Conservation (phyloP, 2,113 vertebrate species). For the Pomatostomus ruficeps region DNA sequence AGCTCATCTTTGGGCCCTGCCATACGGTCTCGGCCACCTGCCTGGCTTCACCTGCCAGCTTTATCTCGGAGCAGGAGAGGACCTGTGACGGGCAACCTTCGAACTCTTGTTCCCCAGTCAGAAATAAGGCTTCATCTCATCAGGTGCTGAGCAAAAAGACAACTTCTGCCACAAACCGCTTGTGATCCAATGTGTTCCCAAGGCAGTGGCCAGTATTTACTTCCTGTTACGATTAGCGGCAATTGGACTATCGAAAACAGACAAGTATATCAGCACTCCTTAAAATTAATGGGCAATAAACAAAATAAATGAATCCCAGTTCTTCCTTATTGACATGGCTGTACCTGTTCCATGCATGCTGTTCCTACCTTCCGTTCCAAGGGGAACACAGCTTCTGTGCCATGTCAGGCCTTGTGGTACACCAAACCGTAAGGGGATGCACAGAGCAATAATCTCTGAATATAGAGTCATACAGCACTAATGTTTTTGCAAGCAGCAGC, state of each 20-base stretch:
- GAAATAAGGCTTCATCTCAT: neutral
- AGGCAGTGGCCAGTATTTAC: neutral
- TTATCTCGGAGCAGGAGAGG: neutral
- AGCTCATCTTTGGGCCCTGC: neutral
- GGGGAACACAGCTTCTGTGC: rapidly evolving
- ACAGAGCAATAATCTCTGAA: neutral
- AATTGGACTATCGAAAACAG: neutral
- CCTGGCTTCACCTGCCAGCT: neutral
- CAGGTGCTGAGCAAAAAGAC: neutral
- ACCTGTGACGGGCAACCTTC: neutral
- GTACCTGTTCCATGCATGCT: neutral
- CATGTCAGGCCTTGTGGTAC: rapidly evolving
- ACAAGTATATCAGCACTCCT: neutral
- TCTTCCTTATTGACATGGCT: neutral
- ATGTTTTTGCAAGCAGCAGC: neutral
- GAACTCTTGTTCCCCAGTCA: neutral
- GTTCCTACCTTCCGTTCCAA: neutral
- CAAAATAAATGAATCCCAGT: neutral
- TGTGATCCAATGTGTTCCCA: neutral
- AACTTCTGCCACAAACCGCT: neutral
- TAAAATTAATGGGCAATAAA: neutral
- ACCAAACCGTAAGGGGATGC: neutral
- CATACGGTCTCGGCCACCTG: neutral
- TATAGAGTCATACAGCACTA: neutral
- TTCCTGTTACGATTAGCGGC: neutral